A percentile compares a stretch with the other conserved stretches of the same genome.
Evolutionary conservation across 1,140 invertebrate genomes (phyloP).

Genomic region (Drosophila lacteicornis): DNA sequence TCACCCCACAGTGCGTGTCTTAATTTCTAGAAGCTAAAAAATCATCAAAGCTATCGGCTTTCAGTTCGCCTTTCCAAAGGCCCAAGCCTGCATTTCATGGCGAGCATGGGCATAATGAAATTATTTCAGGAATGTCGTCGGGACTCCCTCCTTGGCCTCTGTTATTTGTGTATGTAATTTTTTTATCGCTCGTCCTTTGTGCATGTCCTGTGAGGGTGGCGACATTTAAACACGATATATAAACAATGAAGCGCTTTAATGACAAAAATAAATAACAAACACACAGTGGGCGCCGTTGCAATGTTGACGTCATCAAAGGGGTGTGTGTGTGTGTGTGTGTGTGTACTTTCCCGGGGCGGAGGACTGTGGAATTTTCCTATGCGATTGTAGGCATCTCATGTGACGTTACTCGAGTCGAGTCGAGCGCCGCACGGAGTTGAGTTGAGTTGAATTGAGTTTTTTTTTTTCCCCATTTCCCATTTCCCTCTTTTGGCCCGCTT

Average conservation of each 20-base stretch:
- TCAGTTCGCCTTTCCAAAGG: conserved; percentile 13
- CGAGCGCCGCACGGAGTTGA: conserved; percentile 24
- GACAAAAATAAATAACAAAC: conserved; percentile 64
- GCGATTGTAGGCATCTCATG: conserved; percentile 30
- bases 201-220: conserved; percentile 11
- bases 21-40: conserved; percentile 26
- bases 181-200: conserved; percentile 8
- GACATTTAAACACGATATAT: conserved; percentile 73
- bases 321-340: background rate
- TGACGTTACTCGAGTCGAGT: conserved; percentile 45
- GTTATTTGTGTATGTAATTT: background rate
- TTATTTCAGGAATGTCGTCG: conserved; percentile 20
- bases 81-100: conserved; percentile 2
- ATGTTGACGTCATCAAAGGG: conserved; percentile 47
- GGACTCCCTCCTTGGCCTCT: background rate
- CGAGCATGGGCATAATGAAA: conserved; percentile 34
- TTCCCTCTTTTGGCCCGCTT: conserved; percentile 8
- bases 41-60: conserved; percentile 35
- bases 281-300: conserved; percentile 43
- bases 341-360: background rate
- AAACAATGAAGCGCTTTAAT: conserved; percentile 73
- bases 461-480: conserved; percentile 11
- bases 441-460: conserved; percentile 28
- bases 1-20: background rate
- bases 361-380: conserved; percentile 26